Percentiles rank a stretch among this genome's conserved stretches.
These are phyloP conservation scores for Sebastes oblongus DNA, from an alignment of 2,797 vertebrate genomes.

Conservation along the genomic window DNA sequence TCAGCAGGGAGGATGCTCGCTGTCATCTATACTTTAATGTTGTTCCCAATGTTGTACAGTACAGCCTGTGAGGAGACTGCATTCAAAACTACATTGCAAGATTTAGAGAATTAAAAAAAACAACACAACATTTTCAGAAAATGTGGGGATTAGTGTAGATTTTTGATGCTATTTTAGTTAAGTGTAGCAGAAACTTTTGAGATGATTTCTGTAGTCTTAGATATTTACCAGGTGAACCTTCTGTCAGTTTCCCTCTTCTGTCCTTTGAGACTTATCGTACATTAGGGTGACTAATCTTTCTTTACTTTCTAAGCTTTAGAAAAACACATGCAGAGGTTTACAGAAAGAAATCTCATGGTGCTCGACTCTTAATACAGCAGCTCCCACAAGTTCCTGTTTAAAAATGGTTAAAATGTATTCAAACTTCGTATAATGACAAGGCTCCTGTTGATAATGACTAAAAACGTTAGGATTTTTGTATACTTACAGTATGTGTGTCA, in stretches of 20 bases:
- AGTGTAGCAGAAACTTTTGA: constrained; percentile 11
- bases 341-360: constrained; percentile 20
- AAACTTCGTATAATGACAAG: constrained; percentile 7
- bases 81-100: constrained; percentile 17
- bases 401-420: constrained; percentile 18
- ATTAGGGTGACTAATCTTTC: not conserved
- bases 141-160: constrained; percentile 1
- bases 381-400: not conserved
- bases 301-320: constrained; percentile 10
- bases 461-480: constrained; percentile 24
- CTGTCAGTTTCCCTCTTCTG: not conserved
- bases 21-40: constrained; percentile 2
- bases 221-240: constrained; percentile 10
- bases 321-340: constrained; percentile 26
- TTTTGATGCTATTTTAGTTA: not conserved
- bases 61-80: constrained; percentile 6
- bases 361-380: constrained; percentile 47
- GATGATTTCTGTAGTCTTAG: constrained; percentile 34
- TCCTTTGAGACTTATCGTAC: not conserved
- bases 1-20: not conserved
- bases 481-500: constrained; percentile 27
- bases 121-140: not conserved
- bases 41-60: constrained; percentile 23
- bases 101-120: not conserved
- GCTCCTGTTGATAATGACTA: constrained; percentile 20